A percentile compares a stretch with the other conserved stretches of the same genome.
These are phyloP conservation scores for Sterna hirundo DNA, from an alignment of 2,113 vertebrate species.

Conservation along the genomic window DNA sequence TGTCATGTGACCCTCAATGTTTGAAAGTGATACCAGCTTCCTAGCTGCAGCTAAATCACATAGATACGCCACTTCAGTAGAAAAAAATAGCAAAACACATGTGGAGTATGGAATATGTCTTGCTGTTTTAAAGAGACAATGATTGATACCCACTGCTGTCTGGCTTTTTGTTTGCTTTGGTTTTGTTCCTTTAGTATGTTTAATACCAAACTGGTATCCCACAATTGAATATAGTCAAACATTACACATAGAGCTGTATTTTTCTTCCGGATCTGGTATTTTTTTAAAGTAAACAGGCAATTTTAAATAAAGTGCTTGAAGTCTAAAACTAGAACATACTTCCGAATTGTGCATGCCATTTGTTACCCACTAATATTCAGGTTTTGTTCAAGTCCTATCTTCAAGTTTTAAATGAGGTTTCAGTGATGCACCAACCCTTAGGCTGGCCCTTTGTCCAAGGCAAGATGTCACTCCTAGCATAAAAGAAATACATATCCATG, in stretches of 20 bases:
- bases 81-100: background rate
- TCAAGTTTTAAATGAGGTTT: background rate
- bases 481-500: background rate
- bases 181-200: background rate
- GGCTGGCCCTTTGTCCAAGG: background rate
- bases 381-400: background rate
- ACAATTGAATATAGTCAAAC: background rate
- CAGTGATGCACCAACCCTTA: background rate
- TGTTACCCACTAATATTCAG: background rate
- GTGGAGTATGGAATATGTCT: background rate
- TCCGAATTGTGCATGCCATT: background rate
- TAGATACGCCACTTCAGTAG: background rate
- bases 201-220: background rate
- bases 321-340: background rate
- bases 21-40: background rate
- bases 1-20: background rate
- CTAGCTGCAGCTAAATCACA: background rate
- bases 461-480: background rate
- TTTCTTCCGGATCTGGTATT: background rate
- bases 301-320: background rate
- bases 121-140: background rate
- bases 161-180: background rate
- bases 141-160: background rate
- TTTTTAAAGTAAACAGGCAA: background rate
- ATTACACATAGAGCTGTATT: background rate